Base-by-base conservation (phyloP, 2,797 vertebrate species). In the Pitangus sulphuratus region DNA sequence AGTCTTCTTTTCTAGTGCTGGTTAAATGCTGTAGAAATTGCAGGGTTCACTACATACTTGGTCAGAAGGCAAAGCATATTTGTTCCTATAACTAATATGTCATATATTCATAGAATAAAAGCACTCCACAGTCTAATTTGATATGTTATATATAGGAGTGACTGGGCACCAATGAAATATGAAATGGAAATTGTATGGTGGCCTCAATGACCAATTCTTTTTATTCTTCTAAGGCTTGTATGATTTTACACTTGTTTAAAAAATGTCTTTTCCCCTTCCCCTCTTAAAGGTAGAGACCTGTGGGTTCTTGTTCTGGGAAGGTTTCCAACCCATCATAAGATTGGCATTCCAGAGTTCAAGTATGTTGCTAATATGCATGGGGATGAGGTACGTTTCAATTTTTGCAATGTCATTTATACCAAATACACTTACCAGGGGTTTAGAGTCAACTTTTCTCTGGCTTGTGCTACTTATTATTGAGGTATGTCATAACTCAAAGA, bases 291-390 rank as follows among this genome's bases (percentile, higher is more conserved):
- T 97, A 99, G 98, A 98, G 95, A 99, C 96, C 98, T 99, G 86
- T 99, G 99, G 99, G 99, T 99, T 96, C 98, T 99, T 95, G 97
- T 98, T 94, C 97, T 99, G 95, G 99, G 99, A 87, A 97, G 96
- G 96, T 98, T 96, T 96, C 99, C 99, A 96, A 98, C 71, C 42
- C 97, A 97, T 72, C 99, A 99, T 98, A 98, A 94, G 76, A 97
- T 99, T 60, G 99, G 99, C 95, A 98, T 99, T 98, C 99, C 99
- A 9, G 99, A 99, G 93, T 99, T 99, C 97, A 99, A 99, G 98
- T 99, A 99, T 93, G 98, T 99, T 97, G 99, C 98, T 44, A 99
- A 99, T 97, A 99, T 99, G 98, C 99, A 99, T 94, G 99, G 99
- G 93, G 99, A 99, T 90, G 99, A 99, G 99, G 99, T 99, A 98